A percentile compares a stretch with the other conserved stretches of the same genome.
Evolutionary conservation across 2,888 invertebrate species (phyloP).

Genomic region (Prosopocoilus inquinatus): DNA sequence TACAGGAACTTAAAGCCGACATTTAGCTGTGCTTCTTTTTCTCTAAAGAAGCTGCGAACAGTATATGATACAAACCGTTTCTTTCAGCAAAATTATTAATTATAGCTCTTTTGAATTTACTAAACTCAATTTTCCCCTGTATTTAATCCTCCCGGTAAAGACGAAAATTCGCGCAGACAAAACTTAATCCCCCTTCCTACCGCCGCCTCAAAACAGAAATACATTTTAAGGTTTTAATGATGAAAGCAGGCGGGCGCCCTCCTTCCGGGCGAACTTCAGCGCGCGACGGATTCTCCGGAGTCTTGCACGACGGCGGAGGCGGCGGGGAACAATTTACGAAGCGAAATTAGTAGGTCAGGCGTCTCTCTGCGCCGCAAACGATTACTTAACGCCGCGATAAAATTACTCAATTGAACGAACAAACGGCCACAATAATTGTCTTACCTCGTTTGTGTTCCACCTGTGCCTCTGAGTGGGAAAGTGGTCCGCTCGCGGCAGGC

Average conservation of each 20-base stretch:
- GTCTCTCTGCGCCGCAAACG: conserved; percentile 2
- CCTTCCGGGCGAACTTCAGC: not conserved
- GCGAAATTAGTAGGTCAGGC: not conserved
- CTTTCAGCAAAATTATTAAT: too few species aligned
- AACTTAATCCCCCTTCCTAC: too few species aligned
- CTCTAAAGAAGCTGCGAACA: too few species aligned
- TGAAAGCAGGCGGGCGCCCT: not conserved
- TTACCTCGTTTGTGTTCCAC: conserved; percentile 99
- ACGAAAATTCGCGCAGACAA: too few species aligned
- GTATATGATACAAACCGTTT: too few species aligned
- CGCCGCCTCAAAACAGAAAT: too few species aligned
- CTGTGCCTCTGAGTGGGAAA: conserved; percentile 93
- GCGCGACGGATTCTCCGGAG: not conserved
- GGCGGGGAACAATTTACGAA: not conserved
- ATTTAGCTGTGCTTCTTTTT: too few species aligned
- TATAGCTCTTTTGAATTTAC: too few species aligned
- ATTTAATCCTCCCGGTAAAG: too few species aligned
- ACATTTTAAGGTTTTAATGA: too few species aligned
- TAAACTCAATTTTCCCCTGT: too few species aligned
- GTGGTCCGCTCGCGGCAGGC: conserved; percentile 89
- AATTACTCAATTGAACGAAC: conserved; percentile 20
- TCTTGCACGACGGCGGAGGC: not conserved
- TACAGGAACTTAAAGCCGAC: too few species aligned
- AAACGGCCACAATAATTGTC: conserved; percentile 33
- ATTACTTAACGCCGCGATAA: conserved; percentile 7